Percentiles rank a stretch among this genome's conserved stretches.
phyloP scores from a whole-genome alignment of 2,888 invertebrate species.

The Syrphus vitripennis region DNA sequence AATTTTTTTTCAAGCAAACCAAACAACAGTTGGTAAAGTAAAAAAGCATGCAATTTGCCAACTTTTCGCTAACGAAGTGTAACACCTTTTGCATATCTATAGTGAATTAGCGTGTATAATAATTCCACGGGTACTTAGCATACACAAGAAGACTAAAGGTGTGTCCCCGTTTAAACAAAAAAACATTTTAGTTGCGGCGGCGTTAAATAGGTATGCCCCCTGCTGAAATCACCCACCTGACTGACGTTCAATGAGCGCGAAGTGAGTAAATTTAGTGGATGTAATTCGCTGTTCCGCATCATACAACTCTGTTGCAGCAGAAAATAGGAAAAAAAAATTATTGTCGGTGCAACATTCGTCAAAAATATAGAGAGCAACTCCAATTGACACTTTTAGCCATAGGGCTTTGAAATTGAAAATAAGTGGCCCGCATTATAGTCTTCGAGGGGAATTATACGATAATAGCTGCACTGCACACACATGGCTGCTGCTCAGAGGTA shows the following conservation, averaged over 20 bases:
- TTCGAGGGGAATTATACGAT: neutral
- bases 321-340: neutral
- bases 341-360: slow-evolving; percentile 17
- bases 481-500: slow-evolving; percentile 1
- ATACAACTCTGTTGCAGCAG: neutral
- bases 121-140: slow-evolving; percentile 47
- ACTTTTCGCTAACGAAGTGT: slow-evolving; percentile 42
- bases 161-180: slow-evolving; percentile 53
- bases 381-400: neutral
- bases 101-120: slow-evolving; percentile 27
- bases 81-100: slow-evolving; percentile 24
- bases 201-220: neutral
- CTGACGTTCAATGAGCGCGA: slow-evolving; percentile 18
- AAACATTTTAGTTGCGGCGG: slow-evolving; percentile 14
- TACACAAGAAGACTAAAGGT: slow-evolving; percentile 18
- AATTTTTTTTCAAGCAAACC: slow-evolving; percentile 14
- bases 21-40: slow-evolving; percentile 26
- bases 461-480: slow-evolving; percentile 46
- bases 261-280: slow-evolving; percentile 49
- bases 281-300: slow-evolving; percentile 42
- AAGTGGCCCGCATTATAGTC: slow-evolving; percentile 24
- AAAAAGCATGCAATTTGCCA: slow-evolving; percentile 12
- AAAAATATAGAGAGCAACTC: neutral
- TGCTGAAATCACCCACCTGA: slow-evolving; percentile 43
- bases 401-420: neutral